Conservation (phyloP, 1,140 invertebrate species). For the Pristionchus pacificus region DNA sequence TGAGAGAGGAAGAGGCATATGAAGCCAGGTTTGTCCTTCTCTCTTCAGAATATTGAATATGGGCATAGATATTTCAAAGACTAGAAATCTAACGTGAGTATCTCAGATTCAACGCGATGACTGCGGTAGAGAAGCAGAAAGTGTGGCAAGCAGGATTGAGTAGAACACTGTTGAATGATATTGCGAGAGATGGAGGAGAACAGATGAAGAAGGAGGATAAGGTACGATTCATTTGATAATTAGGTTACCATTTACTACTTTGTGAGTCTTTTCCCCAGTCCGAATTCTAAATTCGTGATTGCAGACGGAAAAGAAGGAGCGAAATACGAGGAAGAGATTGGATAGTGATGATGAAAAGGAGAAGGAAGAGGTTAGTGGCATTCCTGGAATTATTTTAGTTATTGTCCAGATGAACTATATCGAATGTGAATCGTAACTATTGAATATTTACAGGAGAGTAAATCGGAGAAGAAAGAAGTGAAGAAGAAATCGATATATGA, state of each 20-base stretch:
- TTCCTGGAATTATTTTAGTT: background rate
- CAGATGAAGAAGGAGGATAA: conserved; percentile 5
- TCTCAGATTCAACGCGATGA: conserved; percentile 19
- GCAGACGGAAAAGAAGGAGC: background rate
- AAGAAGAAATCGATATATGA: conserved; percentile 8
- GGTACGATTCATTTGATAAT: background rate
- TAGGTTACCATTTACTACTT: too few species aligned
- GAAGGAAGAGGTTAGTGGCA: background rate
- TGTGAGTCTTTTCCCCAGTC: too few species aligned
- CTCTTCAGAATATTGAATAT: conserved; percentile 7
- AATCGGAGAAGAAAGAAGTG: conserved; percentile 7
- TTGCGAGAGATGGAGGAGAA: too few species aligned
- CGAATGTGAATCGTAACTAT: too few species aligned
- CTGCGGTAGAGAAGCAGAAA: conserved; percentile 36
- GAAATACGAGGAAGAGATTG: conserved; percentile 22
- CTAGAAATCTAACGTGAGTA: background rate
- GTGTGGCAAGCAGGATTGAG: conserved; percentile 34
- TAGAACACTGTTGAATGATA: conserved; percentile 21
- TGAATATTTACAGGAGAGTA: too few species aligned
- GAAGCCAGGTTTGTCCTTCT: conserved; percentile 21
- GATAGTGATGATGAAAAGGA: conserved; percentile 25
- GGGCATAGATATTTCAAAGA: too few species aligned
- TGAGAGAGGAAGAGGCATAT: conserved; percentile 32
- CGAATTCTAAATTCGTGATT: background rate
- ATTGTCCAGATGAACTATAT: background rate